phyloP scores from a whole-genome alignment of 2,888 invertebrate species.

The Nomada ruficornis region DNA sequence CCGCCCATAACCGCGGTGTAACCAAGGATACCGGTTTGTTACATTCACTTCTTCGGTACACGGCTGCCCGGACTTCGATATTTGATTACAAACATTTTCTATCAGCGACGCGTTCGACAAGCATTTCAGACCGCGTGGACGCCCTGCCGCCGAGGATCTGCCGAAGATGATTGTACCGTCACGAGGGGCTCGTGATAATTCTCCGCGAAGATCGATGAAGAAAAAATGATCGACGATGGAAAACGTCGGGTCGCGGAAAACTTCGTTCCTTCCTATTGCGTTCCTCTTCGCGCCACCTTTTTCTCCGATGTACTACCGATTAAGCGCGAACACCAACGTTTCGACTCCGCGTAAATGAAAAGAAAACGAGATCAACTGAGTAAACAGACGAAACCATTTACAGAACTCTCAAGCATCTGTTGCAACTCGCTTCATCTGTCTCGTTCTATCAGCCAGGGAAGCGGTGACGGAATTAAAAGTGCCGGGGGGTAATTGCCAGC shows the following conservation, averaged over 20 bases:
- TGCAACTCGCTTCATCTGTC: neutral
- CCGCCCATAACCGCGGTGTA: conserved; percentile 67
- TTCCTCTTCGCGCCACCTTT: conserved; percentile 1
- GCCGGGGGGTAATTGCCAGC: conserved; percentile 28
- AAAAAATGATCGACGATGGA: neutral
- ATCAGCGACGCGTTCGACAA: neutral
- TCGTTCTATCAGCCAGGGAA: neutral
- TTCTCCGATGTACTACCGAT: neutral
- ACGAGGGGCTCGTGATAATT: too few relatives aligned
- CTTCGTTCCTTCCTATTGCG: conserved; percentile 13
- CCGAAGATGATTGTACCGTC: neutral
- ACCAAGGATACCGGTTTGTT: conserved; percentile 65
- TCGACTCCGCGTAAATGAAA: neutral
- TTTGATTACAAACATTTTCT: conserved; percentile 67
- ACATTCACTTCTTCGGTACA: conserved; percentile 71
- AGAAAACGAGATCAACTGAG: conserved; percentile 14
- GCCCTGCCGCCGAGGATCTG: neutral
- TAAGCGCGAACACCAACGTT: conserved; percentile 10
- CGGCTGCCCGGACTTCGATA: conserved; percentile 57
- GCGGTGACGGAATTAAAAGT: conserved; percentile 16
- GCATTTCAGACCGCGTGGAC: neutral
- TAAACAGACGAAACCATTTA: neutral
- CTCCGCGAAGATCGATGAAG: neutral
- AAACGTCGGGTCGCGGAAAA: neutral
- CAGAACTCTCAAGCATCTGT: neutral